Evolutionary conservation across 1,140 invertebrate genomes (phyloP).

Genomic region (Parasteatoda tepidariorum): DNA sequence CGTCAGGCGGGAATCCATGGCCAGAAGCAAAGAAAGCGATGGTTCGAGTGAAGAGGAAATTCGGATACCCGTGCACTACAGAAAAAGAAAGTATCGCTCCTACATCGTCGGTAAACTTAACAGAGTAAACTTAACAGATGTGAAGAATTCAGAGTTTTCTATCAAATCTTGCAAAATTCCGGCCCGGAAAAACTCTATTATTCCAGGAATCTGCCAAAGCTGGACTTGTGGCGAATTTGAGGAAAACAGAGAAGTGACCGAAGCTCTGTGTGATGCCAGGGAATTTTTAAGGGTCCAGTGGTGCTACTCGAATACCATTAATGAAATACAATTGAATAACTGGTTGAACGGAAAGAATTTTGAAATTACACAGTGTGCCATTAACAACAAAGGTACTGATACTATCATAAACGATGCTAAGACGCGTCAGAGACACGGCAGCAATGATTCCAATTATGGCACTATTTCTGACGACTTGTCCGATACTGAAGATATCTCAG

Average conservation of each 20-base stretch:
- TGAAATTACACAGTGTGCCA: constrained; percentile 4
- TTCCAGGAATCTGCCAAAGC: constrained; percentile 24
- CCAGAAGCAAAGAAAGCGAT: not conserved
- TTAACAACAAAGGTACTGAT: too few species aligned
- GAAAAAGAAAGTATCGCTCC: constrained; percentile 18
- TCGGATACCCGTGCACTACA: constrained; percentile 16
- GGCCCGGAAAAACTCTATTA: not conserved
- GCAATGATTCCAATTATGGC: constrained; percentile 40
- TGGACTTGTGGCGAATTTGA: constrained; percentile 45
- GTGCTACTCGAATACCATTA: constrained; percentile 44
- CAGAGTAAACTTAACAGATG: not conserved
- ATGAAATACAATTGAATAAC: constrained; percentile 44
- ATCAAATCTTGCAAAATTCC: constrained; percentile 11
- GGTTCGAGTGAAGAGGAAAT: constrained; percentile 10
- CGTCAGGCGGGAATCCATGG: constrained; percentile 16
- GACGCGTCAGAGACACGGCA: constrained; percentile 16
- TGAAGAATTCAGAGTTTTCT: not conserved
- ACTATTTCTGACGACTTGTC: constrained; percentile 22
- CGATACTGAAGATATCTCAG: not conserved
- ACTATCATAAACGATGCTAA: not conserved
- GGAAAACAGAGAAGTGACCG: not conserved
- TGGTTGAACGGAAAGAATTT: constrained; percentile 20
- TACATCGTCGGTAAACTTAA: constrained; percentile 31
- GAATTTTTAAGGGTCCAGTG: constrained; percentile 17
- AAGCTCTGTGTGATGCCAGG: constrained; percentile 6